Base-by-base conservation (phyloP, 2,797 vertebrate genomes). In the Cacajao melanocephalus region DNA sequence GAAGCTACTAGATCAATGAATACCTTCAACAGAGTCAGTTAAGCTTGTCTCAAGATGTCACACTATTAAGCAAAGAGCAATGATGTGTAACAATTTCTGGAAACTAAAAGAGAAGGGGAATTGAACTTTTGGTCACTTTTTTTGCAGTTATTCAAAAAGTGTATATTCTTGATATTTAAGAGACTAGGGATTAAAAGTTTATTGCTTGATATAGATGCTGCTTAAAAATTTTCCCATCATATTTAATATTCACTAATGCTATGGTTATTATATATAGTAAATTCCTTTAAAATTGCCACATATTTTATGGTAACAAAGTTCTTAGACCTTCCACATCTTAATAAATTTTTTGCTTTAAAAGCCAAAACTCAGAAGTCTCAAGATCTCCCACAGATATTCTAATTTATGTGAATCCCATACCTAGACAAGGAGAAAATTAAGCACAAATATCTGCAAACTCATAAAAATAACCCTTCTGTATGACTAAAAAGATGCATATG, bases 41-140 rank as follows among this genome's bases (percentile, higher is more conserved):
- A 82, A 87, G 82, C 82, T 97, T 95, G 90, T 96, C 97, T 97
- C 85, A 61, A 89, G 96, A 90, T 95, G 17, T 96, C 85, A 76
- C 22, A 96, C 39, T 92, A 52, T 89, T 97, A 88, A 95, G 81
- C 90, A 96, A 94, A 96, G 95, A 80, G 73, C 67, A 88, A 41
- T 93, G 76, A 70, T 92, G 76, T 97, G 91, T 80, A 97, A 97
- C 89, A n/a, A 20, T 88, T 96, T 96, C 85, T 98, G 70, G 90
- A 97, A 96, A 91, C 44, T 95, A 70, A 97, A 95, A 76, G 36
- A 67, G 52, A 93, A 97, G 97, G 52, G 95, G 88, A 79, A 94
- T 88, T 86, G 75, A 39, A 87, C 41, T 93, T 95, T 52, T 83
- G 30, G 80, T 20, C 73, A 33, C 61, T 72, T 72, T 22, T 22